phyloP scores from a whole-genome alignment of 2,113 vertebrate species.

The Carassius gibelio region DNA sequence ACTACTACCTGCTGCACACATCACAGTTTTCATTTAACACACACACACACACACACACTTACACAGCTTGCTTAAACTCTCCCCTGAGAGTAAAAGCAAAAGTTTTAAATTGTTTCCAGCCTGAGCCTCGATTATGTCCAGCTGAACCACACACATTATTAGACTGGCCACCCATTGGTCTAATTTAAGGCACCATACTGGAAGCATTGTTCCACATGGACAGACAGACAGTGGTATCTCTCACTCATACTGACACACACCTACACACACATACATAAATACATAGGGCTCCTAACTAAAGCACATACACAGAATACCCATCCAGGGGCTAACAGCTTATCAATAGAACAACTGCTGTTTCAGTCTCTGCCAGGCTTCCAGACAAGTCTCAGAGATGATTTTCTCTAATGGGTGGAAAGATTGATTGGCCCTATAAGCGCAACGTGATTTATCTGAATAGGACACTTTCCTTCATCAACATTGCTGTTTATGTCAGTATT shows the following conservation, averaged over 20 bases:
- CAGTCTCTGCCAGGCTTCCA: slow-evolving; percentile 19
- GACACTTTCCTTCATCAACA: not conserved
- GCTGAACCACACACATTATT: slow-evolving; percentile 56
- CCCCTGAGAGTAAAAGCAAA: slow-evolving; percentile 40
- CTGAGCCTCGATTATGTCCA: slow-evolving; percentile 32
- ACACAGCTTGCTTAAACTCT: slow-evolving; percentile 31
- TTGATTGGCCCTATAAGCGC: not conserved
- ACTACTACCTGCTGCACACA: not conserved
- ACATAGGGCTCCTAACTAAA: too few relatives aligned
- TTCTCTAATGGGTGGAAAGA: not conserved
- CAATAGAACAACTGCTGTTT: not conserved
- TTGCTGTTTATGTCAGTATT: not conserved
- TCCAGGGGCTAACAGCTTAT: not conserved
- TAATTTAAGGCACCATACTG: slow-evolving; percentile 50
- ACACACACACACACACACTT: slow-evolving; percentile 23
- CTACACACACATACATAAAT: slow-evolving; percentile 6
- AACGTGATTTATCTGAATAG: not conserved
- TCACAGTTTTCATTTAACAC: slow-evolving; percentile 13
- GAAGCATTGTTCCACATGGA: slow-evolving; percentile 40
- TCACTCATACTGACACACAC: slow-evolving; percentile 10
- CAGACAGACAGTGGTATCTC: slow-evolving; percentile 16
- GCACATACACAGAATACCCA: too few relatives aligned
- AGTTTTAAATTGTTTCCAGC: slow-evolving; percentile 48
- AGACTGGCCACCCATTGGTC: slow-evolving; percentile 54
- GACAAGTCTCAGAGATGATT: not conserved